Base-by-base conservation (phyloP, 1,140 invertebrate genomes). In the Melanaphis sacchari region DNA sequence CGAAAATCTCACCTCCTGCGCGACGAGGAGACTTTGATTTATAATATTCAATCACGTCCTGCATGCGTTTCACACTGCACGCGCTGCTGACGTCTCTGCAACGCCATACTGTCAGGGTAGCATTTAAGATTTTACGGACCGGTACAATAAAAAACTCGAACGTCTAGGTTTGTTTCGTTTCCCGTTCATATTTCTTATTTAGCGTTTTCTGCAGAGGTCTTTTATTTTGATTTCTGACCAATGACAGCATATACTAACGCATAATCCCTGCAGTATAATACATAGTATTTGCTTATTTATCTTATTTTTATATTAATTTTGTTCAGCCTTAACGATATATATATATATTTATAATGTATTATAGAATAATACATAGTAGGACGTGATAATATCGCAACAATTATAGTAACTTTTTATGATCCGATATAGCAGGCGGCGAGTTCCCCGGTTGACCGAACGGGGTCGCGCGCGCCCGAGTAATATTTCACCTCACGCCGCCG, bases 401-500 rank as follows among this genome's bases (percentile, higher is more conserved):
- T 82, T 82, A 38, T 38, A 22, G 76, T 82, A 24, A 24, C 36
- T 82, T 82, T 82, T 85, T 18, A 52, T 38, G 36, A 89, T 89
- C 49, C 36, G 49, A 89, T 89, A 88, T 88, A 54, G 21, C 88
- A 24, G 22, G 36, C 88, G 22, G 46, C 46, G n/a, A 38, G 85
- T 9, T 43, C 3, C 40, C 38, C 24, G 41, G 85, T 85, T 26
- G 46, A 38, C 46, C 87, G 43, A 9, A 41, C 43, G 85, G 31
- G 31, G 43, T 41, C 43, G 85, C n/a, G 15, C 24, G 82, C 38
- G 82, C 21, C 22, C 88, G 49, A 36, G 46, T 36, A 38, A 89
- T 54, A 89, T 54, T 89, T 89, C 88, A 89, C 88, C 76, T 91
- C 26, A 26, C 41, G 38, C 59, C 90, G 66, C 54, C n/a, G 54